A percentile compares a stretch with the other conserved stretches of the same genome.
phyloP scores from a whole-genome alignment of 2,113 vertebrate species.

The Cinclus mexicanus region DNA sequence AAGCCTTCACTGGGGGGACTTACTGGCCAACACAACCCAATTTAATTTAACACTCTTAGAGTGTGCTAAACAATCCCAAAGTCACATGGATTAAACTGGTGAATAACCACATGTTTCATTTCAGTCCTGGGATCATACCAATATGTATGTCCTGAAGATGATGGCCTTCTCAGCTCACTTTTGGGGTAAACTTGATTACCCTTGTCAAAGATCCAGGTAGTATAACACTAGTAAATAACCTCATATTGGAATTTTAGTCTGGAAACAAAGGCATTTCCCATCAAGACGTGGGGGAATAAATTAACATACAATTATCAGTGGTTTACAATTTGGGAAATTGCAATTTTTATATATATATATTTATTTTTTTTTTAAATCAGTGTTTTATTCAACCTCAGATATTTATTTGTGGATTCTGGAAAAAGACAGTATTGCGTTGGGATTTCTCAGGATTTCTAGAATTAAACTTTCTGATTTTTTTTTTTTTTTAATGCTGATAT shows the following conservation, averaged over 20 bases:
- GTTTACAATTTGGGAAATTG: neutral
- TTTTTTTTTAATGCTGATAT: neutral
- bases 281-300: neutral
- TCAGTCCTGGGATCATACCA: neutral
- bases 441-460: neutral
- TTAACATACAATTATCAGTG: neutral
- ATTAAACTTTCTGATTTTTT: neutral
- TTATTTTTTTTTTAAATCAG: neutral
- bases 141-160: neutral
- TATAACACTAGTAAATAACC: neutral
- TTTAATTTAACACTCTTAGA: neutral
- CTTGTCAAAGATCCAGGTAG: neutral
- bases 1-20: neutral
- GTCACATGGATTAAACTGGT: neutral
- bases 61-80: neutral
- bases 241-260: neutral
- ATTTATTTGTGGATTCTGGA: neutral
- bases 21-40: neutral
- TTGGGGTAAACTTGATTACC: neutral
- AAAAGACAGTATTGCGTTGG: neutral
- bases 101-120: accelerated
- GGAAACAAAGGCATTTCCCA: neutral
- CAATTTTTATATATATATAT: neutral
- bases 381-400: neutral
- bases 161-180: neutral